Conservation (phyloP, 2,113 vertebrate genomes). For the Opisthocomus hoazin region DNA sequence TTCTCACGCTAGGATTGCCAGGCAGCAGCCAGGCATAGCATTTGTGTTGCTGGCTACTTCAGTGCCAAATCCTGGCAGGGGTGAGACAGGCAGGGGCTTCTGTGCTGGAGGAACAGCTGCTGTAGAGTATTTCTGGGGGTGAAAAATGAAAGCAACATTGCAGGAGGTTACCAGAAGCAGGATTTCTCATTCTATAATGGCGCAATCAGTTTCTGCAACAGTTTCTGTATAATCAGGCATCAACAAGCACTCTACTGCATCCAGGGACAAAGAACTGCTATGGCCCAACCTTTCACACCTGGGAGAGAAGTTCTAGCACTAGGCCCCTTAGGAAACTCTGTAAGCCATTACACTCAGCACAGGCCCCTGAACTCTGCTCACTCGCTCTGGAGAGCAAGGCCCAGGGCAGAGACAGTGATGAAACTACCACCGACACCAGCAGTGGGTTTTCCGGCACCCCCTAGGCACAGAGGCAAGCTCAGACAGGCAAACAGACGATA, state of each 20-base stretch:
- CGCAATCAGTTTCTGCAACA: not conserved
- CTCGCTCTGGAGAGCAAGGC: not conserved
- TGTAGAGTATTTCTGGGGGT: not conserved
- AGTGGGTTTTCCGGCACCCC: not conserved
- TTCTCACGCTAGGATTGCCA: not conserved
- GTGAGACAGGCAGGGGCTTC: not conserved
- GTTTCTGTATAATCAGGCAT: not conserved
- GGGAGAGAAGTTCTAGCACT: not conserved
- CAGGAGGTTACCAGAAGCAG: not conserved
- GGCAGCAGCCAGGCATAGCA: not conserved
- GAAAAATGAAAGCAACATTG: not conserved
- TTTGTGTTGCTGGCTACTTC: not conserved
- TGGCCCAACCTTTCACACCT: not conserved
- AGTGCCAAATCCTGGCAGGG: not conserved
- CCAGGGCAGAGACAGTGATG: not conserved
- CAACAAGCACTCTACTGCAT: not conserved
- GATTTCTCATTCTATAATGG: not conserved
- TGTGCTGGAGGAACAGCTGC: not conserved
- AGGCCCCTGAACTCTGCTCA: not conserved
- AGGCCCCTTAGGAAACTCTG: not conserved
- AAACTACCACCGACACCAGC: not conserved
- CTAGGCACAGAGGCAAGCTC: not conserved
- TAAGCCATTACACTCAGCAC: not conserved
- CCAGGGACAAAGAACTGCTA: not conserved
- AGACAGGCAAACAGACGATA: not conserved